A percentile compares a stretch with the other conserved stretches of the same genome.
These are phyloP conservation scores for Tortricodes alternella DNA, from an alignment of 2,888 invertebrate genomes.

Conservation along the genomic window DNA sequence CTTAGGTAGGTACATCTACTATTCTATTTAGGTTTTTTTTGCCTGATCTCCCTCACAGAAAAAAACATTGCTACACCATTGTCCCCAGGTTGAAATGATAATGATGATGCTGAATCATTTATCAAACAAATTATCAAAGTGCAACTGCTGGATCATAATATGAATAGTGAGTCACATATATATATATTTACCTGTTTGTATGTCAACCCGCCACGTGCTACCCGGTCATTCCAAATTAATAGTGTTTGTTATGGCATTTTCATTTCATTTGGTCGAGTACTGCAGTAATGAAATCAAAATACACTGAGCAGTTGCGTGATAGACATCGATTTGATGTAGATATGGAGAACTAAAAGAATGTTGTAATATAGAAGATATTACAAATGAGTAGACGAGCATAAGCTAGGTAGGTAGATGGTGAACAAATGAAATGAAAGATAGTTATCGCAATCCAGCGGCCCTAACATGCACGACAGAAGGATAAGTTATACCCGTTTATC, in stretches of 20 bases:
- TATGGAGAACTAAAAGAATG: conserved; percentile 52
- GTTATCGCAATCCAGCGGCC: no score
- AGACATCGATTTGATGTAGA: conserved; percentile 36
- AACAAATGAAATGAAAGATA: no score
- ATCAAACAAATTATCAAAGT: conserved; percentile 14
- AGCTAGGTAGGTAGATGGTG: no score
- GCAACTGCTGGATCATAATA: neutral
- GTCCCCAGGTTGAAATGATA: no score
- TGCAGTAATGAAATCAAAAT: conserved; percentile 73
- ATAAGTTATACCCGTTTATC: no score
- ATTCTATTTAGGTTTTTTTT: no score
- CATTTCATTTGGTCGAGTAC: conserved; percentile 60
- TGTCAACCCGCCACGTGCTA: conserved; percentile 37
- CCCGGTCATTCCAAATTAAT: conserved; percentile 61
- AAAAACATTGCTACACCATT: no score
- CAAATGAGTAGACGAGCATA: no score
- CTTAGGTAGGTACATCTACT: no score
- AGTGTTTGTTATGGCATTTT: conserved; percentile 61
- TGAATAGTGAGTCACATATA: neutral
- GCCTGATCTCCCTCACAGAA: no score
- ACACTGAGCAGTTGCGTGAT: conserved; percentile 64
- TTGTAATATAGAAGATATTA: conserved; percentile 55
- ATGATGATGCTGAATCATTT: no score
- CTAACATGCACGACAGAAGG: no score
- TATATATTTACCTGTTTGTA: neutral